Percentiles rank a stretch among this genome's conserved stretches.
phyloP scores from a whole-genome alignment of 2,113 vertebrate genomes.

The Petrocephalus microphthalmus region DNA sequence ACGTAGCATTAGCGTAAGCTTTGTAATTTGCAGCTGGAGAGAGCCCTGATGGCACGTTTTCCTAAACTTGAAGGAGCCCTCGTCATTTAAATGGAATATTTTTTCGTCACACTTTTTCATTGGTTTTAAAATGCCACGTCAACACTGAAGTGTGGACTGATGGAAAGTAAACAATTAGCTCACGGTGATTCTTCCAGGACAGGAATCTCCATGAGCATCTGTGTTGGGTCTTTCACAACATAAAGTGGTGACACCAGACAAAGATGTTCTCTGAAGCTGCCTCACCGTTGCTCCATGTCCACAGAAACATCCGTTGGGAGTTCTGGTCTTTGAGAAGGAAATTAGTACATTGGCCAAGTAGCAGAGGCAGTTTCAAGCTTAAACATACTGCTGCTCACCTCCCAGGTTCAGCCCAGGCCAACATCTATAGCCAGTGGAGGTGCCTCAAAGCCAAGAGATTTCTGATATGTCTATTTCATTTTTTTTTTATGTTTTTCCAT shows the following conservation, averaged over 20 bases:
- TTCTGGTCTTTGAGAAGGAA: background rate
- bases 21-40: slow-evolving; percentile 34
- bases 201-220: background rate
- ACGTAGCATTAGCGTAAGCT: slow-evolving; percentile 28
- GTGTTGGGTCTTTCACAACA: background rate
- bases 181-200: background rate
- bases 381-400: background rate
- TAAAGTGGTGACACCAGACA: background rate
- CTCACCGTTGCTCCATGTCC: background rate
- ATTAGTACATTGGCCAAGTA: background rate
- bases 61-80: background rate
- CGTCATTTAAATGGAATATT: background rate
- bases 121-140: background rate
- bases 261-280: background rate
- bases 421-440: background rate
- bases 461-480: background rate
- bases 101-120: background rate
- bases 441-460: background rate
- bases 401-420: background rate
- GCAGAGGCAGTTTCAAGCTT: background rate
- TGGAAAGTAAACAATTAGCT: background rate
- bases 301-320: background rate
- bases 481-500: background rate
- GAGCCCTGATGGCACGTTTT: background rate
- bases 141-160: background rate